Conservation (phyloP, 2,113 vertebrate genomes). For the Lagopus muta region DNA sequence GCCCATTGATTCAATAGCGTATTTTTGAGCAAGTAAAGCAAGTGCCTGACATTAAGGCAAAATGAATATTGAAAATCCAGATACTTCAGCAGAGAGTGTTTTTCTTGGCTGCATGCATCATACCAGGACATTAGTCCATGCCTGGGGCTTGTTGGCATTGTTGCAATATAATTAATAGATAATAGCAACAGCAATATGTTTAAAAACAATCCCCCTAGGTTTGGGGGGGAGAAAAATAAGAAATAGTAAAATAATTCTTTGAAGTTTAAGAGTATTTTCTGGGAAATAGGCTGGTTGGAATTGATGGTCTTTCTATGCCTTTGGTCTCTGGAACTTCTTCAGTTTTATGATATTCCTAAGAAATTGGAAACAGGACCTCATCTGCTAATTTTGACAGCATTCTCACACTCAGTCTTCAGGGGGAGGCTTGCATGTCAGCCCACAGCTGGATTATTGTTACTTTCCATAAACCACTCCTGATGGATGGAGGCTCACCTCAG, state of each 20-base stretch:
- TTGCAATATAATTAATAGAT: background rate
- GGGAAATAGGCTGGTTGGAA: background rate
- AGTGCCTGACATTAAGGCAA: constrained; percentile 5
- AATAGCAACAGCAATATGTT: background rate
- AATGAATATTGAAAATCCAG: constrained; percentile 17
- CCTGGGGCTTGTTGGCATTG: background rate
- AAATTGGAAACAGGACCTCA: background rate
- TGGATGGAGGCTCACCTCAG: background rate
- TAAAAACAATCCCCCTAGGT: background rate
- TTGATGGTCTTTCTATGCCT: background rate
- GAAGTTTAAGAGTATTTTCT: background rate
- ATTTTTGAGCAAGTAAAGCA: background rate
- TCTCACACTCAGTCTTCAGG: rapidly evolving
- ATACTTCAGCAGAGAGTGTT: background rate
- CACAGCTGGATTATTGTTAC: background rate
- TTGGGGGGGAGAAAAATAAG: background rate
- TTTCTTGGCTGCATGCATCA: background rate
- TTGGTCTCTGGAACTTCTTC: background rate
- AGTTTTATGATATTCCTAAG: background rate
- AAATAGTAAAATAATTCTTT: rapidly evolving
- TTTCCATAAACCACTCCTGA: background rate
- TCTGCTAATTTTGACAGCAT: background rate
- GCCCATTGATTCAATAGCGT: constrained; percentile 7
- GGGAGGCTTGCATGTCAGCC: background rate
- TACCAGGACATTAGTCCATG: background rate